Evolutionary conservation across 2,113 vertebrate species (phyloP).

Genomic region (Etheostoma spectabile): DNA sequence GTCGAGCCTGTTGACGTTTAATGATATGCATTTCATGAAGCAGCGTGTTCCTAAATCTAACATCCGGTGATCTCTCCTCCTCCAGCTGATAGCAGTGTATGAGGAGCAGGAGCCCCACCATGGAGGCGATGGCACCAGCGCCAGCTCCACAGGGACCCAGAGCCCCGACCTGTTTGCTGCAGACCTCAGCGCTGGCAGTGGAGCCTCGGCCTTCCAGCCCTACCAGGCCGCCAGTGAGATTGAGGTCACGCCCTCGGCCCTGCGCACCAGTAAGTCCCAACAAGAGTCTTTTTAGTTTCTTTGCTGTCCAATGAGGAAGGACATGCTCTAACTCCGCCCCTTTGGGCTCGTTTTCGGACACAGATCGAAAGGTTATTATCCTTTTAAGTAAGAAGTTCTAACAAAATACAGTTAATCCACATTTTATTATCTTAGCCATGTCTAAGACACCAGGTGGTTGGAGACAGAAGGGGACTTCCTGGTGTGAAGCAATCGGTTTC

Average conservation of each 20-base stretch:
- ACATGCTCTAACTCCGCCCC: no score
- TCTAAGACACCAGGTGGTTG: no score
- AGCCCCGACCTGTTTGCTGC: slow-evolving; percentile 92
- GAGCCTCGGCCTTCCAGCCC: slow-evolving; percentile 90
- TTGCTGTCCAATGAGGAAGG: no score
- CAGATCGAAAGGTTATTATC: no score
- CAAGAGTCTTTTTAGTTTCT: no score
- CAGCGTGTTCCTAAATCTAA: background rate
- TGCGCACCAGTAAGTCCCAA: slow-evolving; percentile 92
- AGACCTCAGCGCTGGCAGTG: slow-evolving; percentile 83
- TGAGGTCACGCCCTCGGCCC: slow-evolving; percentile 96
- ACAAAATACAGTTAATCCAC: no score
- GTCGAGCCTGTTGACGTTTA: background rate
- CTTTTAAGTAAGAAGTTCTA: no score
- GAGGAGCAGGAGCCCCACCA: slow-evolving; percentile 98
- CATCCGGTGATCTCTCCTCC: slow-evolving; percentile 16
- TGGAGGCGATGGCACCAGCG: slow-evolving; percentile 97
- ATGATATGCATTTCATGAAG: background rate
- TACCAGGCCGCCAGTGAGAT: slow-evolving; percentile 96
- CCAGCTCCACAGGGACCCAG: slow-evolving; percentile 97
- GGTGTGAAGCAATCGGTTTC: no score
- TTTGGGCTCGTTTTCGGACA: no score
- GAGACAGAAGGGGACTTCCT: no score
- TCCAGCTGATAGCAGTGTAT: slow-evolving; percentile 93
- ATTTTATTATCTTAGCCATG: no score